Base-by-base conservation (phyloP, 92 coral and sea anemone genomes). In the Porites rus region DNA sequence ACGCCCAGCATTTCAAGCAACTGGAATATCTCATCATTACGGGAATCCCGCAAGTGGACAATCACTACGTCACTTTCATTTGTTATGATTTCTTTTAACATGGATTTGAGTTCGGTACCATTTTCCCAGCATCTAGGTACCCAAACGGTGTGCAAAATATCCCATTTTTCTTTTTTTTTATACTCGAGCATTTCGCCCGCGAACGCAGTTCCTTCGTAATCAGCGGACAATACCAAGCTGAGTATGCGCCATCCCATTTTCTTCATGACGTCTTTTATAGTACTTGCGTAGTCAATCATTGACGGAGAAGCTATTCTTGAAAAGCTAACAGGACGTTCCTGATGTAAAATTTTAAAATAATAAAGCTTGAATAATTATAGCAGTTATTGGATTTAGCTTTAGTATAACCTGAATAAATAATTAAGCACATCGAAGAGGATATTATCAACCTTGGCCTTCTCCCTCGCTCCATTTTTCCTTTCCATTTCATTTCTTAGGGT, bases 161-260 rank as follows among this genome's bases (percentile, higher is more conserved):
- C 10, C 82, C 71, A 77, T 46, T 77, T 77, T n/a, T 31, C 58
- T n/a, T 18, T 18, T 19, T 7, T 77, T 62, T 58, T 43, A 46
- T 62, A 77, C n/a, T 31, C 12, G 17, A 62, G 0, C 31, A 77
- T 18, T 43, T 67, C 71, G 9, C 64, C 82, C 12, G 72, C 69
- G 21, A 77, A 21, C 1, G 63, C 59, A 38, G 46, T 77, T n/a
- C 82, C 71, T 63, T 77, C 82, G 10, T 18, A 62, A 58, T 63
- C 82, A 77, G 72, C 58, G 71, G 82, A 62, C 25, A 77, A 9
- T 19, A 77, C 72, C 18, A 77, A 63, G 38, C 82, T 63, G 58
- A 77, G 20, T 38, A 8, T 77, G 60, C 71, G 82, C 70, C 70
- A 77, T 10, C 82, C 82, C 72, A 77, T 77, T 77, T 77, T 77